Conservation (phyloP, 1,140 invertebrate species). For the Ceratoteleas bidentatus region DNA sequence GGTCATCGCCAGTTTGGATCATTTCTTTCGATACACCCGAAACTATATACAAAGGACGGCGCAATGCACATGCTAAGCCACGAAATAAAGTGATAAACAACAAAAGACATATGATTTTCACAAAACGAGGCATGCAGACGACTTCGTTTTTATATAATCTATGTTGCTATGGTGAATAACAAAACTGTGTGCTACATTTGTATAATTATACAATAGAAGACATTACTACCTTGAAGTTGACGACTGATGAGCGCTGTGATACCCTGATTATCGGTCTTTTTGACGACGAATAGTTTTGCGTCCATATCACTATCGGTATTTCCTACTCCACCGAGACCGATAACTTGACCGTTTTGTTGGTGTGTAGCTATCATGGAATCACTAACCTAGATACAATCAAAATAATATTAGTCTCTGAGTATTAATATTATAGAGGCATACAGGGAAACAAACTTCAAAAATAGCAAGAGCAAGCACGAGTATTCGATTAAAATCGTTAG, state of each 20-base stretch:
- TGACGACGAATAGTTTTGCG: constrained; percentile 88
- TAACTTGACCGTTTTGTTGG: constrained; percentile 84
- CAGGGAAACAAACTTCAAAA: too few species aligned
- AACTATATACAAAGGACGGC: too few species aligned
- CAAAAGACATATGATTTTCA: constrained; percentile 37
- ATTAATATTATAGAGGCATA: too few species aligned
- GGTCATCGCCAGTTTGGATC: too few species aligned
- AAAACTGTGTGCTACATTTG: constrained; percentile 1
- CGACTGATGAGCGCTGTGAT: constrained; percentile 89
- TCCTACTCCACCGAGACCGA: constrained; percentile 73
- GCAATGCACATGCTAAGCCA: too few species aligned
- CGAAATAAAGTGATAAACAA: too few species aligned
- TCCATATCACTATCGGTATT: constrained; percentile 84
- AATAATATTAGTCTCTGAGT: too few species aligned
- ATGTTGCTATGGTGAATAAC: constrained; percentile 9
- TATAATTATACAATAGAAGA: constrained; percentile 6
- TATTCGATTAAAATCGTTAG: too few species aligned
- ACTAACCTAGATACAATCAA: constrained; percentile 83
- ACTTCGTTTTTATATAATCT: constrained; percentile 23
- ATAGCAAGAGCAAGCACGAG: too few species aligned
- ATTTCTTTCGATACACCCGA: too few species aligned
- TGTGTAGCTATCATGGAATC: constrained; percentile 90
- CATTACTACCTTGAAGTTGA: constrained; percentile 86
- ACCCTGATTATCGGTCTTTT: constrained; percentile 88
- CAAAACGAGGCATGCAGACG: constrained; percentile 37